These are phyloP conservation scores for Helleia helle DNA, from an alignment of 2,888 invertebrate genomes.

Conservation along the genomic window DNA sequence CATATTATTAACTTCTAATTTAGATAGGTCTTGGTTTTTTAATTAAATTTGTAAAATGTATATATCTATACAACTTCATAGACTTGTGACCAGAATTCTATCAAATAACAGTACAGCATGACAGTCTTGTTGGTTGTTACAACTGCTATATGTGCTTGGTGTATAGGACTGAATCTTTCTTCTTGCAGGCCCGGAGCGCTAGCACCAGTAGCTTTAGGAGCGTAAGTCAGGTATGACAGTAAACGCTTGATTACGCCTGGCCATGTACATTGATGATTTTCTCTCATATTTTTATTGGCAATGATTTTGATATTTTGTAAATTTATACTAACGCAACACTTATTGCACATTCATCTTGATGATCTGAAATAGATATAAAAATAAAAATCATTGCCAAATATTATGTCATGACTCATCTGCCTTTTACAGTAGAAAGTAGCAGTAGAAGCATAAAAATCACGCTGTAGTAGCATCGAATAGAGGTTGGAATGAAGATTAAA, in stretches of 20 bases:
- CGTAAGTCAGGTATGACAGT: slow-evolving; percentile 83
- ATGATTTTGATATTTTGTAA: slow-evolving; percentile 36
- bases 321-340: slow-evolving; percentile 15
- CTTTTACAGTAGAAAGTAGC: slow-evolving; percentile 55
- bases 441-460: slow-evolving; percentile 46
- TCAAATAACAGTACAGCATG: slow-evolving; percentile 40
- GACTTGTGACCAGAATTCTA: slow-evolving; percentile 25
- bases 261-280: slow-evolving; percentile 40
- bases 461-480: not conserved
- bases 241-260: slow-evolving; percentile 54
- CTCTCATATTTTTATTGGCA: slow-evolving; percentile 43
- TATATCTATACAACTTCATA: too few relatives aligned
- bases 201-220: slow-evolving; percentile 94
- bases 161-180: slow-evolving; percentile 69
- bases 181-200: slow-evolving; percentile 89
- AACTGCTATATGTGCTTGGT: slow-evolving; percentile 64
- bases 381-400: slow-evolving; percentile 39
- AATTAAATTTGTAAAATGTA: too few relatives aligned
- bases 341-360: too few relatives aligned
- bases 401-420: slow-evolving; percentile 45
- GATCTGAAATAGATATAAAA: slow-evolving; percentile 12
- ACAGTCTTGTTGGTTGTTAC: slow-evolving; percentile 60
- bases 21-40: too few relatives aligned
- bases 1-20: too few relatives aligned
- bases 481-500: too few relatives aligned